A percentile compares a stretch with the other conserved stretches of the same genome.
Evolutionary conservation across 2,888 invertebrate species (phyloP).

Genomic region (Caenorhabditis plicata): DNA sequence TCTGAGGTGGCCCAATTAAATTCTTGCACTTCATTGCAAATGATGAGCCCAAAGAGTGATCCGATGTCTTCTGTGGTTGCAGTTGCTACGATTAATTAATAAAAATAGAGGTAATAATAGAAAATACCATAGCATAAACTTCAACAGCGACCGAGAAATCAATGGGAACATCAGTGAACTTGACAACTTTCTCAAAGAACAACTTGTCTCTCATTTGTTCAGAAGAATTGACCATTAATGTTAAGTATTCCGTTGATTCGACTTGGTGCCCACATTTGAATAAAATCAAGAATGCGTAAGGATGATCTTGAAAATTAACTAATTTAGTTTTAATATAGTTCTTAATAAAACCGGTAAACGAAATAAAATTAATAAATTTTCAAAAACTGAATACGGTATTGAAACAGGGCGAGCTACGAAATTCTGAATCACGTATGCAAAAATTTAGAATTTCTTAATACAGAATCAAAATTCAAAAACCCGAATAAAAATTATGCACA

Average conservation of each 20-base stretch:
- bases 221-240: constrained; percentile 15
- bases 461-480: too few relatives aligned
- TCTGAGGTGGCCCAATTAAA: constrained; percentile 25
- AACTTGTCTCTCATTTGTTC: constrained; percentile 6
- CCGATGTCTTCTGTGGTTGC: constrained; percentile 5
- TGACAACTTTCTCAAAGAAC: constrained; percentile 34
- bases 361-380: too few relatives aligned
- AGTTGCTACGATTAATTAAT: constrained; percentile 7
- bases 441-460: not conserved
- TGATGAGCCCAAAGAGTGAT: constrained; percentile 10
- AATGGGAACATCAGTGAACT: constrained; percentile 44
- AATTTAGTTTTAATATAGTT: not conserved
- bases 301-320: constrained; percentile 15
- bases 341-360: not conserved
- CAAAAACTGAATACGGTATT: too few relatives aligned
- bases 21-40: constrained; percentile 21
- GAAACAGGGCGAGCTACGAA: too few relatives aligned
- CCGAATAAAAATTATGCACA: too few relatives aligned
- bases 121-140: constrained; percentile 47
- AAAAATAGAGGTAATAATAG: not conserved
- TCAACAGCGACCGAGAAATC: constrained; percentile 46
- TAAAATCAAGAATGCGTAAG: constrained; percentile 39
- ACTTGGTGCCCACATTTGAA: constrained; percentile 44
- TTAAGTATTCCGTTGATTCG: constrained; percentile 42
- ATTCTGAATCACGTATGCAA: too few relatives aligned